Base-by-base conservation (phyloP, 2,888 invertebrate species). In the Gastracanthus pulcherrimus region DNA sequence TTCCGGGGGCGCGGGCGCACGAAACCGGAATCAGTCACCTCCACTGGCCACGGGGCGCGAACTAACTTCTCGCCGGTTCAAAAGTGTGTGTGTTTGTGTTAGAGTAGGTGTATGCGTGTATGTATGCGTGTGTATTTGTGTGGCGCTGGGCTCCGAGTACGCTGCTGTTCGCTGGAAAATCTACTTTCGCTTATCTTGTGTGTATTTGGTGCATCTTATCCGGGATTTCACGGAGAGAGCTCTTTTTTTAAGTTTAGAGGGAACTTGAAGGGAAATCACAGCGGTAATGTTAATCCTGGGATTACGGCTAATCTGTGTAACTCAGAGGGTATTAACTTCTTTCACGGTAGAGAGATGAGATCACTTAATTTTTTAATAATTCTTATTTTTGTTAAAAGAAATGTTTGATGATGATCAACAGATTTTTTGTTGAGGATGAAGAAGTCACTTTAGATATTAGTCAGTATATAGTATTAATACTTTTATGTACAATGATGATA, bases 11-110 rank as follows among this genome's bases (percentile, higher is more conserved):
- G 51, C 16, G n/a, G n/a, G n/a, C 48, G 55, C 45, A 26, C 58
- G 58, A 74, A 79, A 79, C 67, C 45, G 55, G 60, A 79, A 79
- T 79, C 67, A 74, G 74, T 67, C 55, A 67, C 51, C 31, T 41
- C 11, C 9, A 9, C 66, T 5, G 60, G 34, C 9, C 51, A 19
- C 19, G 16, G 29, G 58, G 19, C 48, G 38, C 62, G 41, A 77
- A 77, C 62, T 71, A 78, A 76, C 64, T 76, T 76, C 6, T 9
- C 45, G 16, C 36, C 19, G 26, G 26, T 29, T 29, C 45, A 45
- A 13, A n/a, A n/a, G n/a, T n/a, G n/a, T n/a, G n/a, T n/a, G n/a
- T n/a, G n/a, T n/a, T n/a, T n/a, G n/a, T 26, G 26, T 55, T 55
- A 55, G 2, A 11, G 26, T 7, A 0, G n/a, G 26, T 23, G 23